phyloP scores from a whole-genome alignment of 1,140 invertebrate genomes.

The Drosophila nannoptera region DNA sequence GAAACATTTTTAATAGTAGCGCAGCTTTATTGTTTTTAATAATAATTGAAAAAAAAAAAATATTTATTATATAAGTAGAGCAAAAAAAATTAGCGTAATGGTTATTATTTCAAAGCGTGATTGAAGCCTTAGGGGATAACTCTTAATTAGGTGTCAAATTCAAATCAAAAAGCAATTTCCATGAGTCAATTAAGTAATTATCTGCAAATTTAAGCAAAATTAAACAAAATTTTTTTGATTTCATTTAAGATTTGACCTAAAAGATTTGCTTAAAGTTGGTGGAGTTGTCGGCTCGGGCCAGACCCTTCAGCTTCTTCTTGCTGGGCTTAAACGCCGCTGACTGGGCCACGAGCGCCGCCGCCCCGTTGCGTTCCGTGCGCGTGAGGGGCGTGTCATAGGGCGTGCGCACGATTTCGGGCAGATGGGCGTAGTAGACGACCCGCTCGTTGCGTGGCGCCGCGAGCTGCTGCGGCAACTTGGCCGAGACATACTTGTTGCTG shows the following conservation, averaged over 20 bases:
- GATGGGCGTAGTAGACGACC: conserved; percentile 80
- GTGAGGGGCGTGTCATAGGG: conserved; percentile 56
- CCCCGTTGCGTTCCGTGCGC: conserved; percentile 42
- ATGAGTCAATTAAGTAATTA: too few relatives aligned
- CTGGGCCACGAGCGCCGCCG: conserved; percentile 15
- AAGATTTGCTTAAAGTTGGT: conserved; percentile 51
- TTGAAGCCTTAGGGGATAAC: too few relatives aligned
- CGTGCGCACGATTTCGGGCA: conserved; percentile 79
- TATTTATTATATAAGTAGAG: too few relatives aligned
- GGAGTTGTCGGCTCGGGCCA: conserved; percentile 39
- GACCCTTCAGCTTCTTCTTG: conserved; percentile 52
- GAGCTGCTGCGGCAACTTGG: conserved; percentile 49
- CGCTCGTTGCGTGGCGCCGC: conserved; percentile 59
- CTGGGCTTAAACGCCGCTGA: conserved; percentile 40
- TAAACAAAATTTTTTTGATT: not conserved
- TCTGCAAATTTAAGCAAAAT: not conserved
- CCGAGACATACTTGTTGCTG: conserved; percentile 46
- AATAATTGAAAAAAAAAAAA: too few relatives aligned
- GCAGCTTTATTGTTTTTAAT: too few relatives aligned
- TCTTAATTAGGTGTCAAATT: too few relatives aligned
- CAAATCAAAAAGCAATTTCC: too few relatives aligned
- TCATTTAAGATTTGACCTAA: conserved; percentile 16
- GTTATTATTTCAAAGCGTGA: too few relatives aligned
- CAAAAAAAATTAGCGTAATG: too few relatives aligned
- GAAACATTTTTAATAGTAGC: too few relatives aligned